phyloP scores from a whole-genome alignment of 2,888 invertebrate genomes.

The Xestobium rufovillosum region DNA sequence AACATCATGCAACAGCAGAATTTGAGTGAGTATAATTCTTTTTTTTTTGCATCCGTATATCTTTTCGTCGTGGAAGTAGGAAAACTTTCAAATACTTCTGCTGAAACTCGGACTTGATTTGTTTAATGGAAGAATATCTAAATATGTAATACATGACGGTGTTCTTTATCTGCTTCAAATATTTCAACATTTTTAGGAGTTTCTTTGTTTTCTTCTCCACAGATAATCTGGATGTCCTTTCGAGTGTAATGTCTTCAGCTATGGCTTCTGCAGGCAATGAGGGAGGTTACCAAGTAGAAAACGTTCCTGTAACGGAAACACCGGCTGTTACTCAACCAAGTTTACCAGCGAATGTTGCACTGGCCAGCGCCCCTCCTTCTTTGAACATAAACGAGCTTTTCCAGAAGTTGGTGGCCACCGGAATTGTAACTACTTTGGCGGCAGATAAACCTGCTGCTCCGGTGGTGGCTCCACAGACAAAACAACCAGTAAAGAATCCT shows the following conservation, averaged over 20 bases:
- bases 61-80: too few species aligned
- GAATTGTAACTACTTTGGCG: conserved; percentile 53
- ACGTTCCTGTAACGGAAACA: conserved; percentile 29
- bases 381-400: conserved; percentile 77
- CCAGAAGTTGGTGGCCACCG: conserved; percentile 77
- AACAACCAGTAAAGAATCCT: conserved; percentile 1
- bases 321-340: conserved; percentile 15
- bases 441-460: conserved; percentile 12
- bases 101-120: too few species aligned
- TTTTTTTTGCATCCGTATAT: too few species aligned
- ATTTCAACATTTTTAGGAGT: too few species aligned
- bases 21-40: conserved; percentile 38
- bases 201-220: background rate
- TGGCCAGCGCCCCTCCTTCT: conserved; percentile 26
- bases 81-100: too few species aligned
- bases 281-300: conserved; percentile 51
- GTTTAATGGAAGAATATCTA: too few species aligned
- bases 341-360: conserved; percentile 3
- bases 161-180: too few species aligned
- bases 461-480: conserved; percentile 8
- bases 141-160: too few species aligned
- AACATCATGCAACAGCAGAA: conserved; percentile 35
- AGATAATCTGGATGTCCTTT: conserved; percentile 57
- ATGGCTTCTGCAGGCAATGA: conserved; percentile 45
- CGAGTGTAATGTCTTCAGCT: conserved; percentile 57